A percentile compares a stretch with the other conserved stretches of the same genome.
These are phyloP conservation scores for Nycticorax nycticorax DNA, from an alignment of 2,113 vertebrate genomes.

Conservation along the genomic window DNA sequence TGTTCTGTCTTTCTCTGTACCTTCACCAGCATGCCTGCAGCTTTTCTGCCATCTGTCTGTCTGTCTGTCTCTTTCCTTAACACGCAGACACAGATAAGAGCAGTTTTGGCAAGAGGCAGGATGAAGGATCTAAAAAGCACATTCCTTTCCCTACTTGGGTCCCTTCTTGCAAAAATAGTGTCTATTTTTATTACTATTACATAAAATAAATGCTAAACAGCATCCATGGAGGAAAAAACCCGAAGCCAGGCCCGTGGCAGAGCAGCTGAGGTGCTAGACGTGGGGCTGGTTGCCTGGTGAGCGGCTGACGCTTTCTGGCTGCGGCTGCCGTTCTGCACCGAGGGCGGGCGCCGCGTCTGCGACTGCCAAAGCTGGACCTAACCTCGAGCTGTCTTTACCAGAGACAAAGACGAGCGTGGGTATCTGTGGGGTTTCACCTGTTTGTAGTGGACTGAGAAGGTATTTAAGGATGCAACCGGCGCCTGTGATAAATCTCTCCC, in stretches of 20 bases:
- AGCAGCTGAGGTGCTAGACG: background rate
- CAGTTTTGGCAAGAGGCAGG: background rate
- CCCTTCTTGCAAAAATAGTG: background rate
- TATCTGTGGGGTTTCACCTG: background rate
- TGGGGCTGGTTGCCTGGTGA: background rate
- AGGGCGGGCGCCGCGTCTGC: fast-evolving
- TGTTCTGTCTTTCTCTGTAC: background rate
- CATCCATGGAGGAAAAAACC: fast-evolving
- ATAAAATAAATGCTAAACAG: background rate
- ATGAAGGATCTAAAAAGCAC: background rate
- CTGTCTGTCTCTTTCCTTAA: background rate
- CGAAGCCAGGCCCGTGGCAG: background rate
- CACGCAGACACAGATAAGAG: background rate
- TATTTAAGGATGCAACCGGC: background rate
- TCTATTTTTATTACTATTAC: background rate
- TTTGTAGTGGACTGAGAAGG: fast-evolving
- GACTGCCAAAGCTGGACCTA: background rate
- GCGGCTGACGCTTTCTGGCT: background rate
- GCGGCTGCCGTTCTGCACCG: background rate
- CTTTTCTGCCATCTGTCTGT: background rate
- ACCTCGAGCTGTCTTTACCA: background rate
- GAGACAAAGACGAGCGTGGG: fast-evolving
- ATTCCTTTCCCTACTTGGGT: background rate
- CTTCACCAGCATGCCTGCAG: background rate
- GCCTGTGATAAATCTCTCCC: background rate